Evolutionary conservation across 2,888 invertebrate species (phyloP), one percentile per base, ranked within the genome.

Genomic region (Thymelicus sylvestris): DNA sequence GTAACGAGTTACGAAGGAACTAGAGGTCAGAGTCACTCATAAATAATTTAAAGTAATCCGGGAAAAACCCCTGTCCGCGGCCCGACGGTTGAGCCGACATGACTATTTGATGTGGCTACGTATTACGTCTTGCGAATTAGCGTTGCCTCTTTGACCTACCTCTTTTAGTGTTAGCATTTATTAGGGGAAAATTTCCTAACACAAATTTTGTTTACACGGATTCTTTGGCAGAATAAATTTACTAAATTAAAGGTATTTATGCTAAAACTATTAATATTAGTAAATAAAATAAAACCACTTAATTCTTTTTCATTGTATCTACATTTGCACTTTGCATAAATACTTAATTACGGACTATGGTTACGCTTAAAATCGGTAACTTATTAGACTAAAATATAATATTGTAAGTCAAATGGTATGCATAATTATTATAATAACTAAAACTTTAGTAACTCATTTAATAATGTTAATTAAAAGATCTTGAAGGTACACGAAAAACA

Each of bases 21-120:
- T 79, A 82, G 83, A 86, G 91, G 92, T 88, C 89, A 88, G 86
- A 86, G 83, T 80, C 85, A 85, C 91, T 93, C 93, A 93, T 93
- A 92, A 93, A 93, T 93, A 92, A 93, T 93, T 90, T 91, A 93
- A 86, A 86, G 83, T 89, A 89, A 92, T 91, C 89, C 89, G 83
- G 86, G 89, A 92, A 92, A 92, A 91, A 88, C 87, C 84, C 83
- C 84, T 88, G 90, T 89, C 90, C 88, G 85, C 87, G 87, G 83
- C 79, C 82, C 82, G 80, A 73, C 79, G 84, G 84, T 84, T 83
- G 82, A 79, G 78, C 79, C 79, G 77, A 78, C 82, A 89, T 91
- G 86, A 89, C 85, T 90, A 87, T 88, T 91, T 90, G 83, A 92
- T 89, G 90, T 75, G 81, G 77, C 77, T 83, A 82, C 76, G 83